These are phyloP conservation scores for Drosophila tsacasi DNA, from an alignment of 1,140 invertebrate species.

Conservation along the genomic window DNA sequence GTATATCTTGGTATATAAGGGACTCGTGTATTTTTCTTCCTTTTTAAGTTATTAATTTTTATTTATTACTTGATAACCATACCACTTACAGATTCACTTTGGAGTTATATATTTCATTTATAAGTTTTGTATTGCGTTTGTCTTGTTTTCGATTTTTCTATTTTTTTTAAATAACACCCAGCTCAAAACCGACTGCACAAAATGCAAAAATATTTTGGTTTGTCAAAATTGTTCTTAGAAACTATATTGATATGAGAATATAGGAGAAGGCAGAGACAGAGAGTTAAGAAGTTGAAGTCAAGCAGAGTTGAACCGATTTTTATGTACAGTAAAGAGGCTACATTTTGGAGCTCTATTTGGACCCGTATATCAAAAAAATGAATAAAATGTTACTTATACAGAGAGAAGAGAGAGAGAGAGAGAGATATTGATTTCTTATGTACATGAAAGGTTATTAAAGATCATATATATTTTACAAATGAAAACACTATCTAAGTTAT, in stretches of 20 bases:
- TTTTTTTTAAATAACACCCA: constrained; percentile 57
- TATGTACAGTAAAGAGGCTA: constrained; percentile 44
- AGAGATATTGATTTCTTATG: constrained; percentile 51
- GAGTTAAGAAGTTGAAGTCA: constrained; percentile 38
- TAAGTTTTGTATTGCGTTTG: constrained; percentile 17
- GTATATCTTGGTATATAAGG: constrained; percentile 44
- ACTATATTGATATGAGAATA: constrained; percentile 42
- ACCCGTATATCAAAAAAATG: constrained; percentile 33
- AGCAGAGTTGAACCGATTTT: constrained; percentile 45
- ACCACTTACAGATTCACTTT: constrained; percentile 56
- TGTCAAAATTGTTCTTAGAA: constrained; percentile 45
- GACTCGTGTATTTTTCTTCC: constrained; percentile 16
- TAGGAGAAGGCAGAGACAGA: constrained; percentile 49
- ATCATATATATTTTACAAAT: constrained; percentile 64
- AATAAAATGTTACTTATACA: constrained; percentile 47
- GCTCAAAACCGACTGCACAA: constrained; percentile 77
- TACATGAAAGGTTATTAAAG: constrained; percentile 67
- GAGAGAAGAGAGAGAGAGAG: constrained; percentile 15
- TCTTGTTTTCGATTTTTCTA: constrained; percentile 19
- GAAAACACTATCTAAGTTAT: constrained; percentile 56
- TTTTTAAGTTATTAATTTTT: constrained; percentile 6
- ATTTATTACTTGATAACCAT: constrained; percentile 25
- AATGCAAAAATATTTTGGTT: constrained; percentile 66
- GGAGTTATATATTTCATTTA: constrained; percentile 14
- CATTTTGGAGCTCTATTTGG: constrained; percentile 21